Base-by-base conservation (phyloP, 2,113 vertebrate genomes). In the Lampris incognitus region DNA sequence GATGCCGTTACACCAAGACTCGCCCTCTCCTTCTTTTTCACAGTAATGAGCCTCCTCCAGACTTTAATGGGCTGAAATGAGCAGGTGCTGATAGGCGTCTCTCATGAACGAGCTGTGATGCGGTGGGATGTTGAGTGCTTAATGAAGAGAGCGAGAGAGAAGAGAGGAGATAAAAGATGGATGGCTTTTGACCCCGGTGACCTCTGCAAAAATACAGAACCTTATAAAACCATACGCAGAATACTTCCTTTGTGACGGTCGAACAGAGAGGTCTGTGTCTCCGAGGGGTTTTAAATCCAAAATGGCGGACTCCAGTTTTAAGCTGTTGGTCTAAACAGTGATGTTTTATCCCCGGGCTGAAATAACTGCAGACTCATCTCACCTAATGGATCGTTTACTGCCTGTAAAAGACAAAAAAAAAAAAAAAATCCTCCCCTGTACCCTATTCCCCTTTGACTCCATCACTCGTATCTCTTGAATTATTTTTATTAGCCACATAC, bases 81-180 rank as follows among this genome's bases (percentile, higher is more conserved):
- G 51, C 65, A 73, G 70, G 73, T 81, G 87, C 76, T 67, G 81
- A 89, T 85, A 81, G 65, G 13, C 56, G 13, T 64, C 60, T 50
- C 68, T 80, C 71, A 74, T 71, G 70, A 73, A 72, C 62, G 61
- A 73, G 66, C 8, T 36, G 70, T 72, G 71, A 61, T 57, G 74
- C 41, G 67, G 66, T 65, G 66, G 71, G 64, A 79, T 54, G 72
- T 39, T 52, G 69, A 57, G 56, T 61, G 69, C 67, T 66, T 51
- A 64, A 65, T 70, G 67, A 49, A 69, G 62, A 56, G 52, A 1
- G 7, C 4, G 40, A 68, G 42, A 11, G 42, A 50, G 10, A 54
- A 8, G 39, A 44, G 9, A 4, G 5, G 51, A n/a, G 11, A 60
- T 58, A 74, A 69, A 8, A 13, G n/a, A 71, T 39, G 7, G 44